These are phyloP conservation scores for Stichopus horrens DNA, from an alignment of 53 echinoderm and acorn worm species.

Conservation along the genomic window DNA sequence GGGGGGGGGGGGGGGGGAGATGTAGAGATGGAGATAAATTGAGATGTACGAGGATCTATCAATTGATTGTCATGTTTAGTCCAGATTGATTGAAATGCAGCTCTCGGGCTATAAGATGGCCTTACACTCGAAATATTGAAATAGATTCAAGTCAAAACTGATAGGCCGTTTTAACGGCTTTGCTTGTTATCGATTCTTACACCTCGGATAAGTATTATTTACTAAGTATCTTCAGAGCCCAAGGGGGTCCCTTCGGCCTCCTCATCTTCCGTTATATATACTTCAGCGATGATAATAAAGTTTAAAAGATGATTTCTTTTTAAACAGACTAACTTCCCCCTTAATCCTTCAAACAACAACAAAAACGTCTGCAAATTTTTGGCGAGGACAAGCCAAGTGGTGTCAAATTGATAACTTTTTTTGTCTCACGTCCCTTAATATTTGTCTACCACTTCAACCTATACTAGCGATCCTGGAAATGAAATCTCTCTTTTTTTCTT, in stretches of 20 bases:
- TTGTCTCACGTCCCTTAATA: no score
- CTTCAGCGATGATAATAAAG: not conserved
- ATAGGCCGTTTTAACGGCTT: not conserved
- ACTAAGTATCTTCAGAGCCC: conserved; percentile 22
- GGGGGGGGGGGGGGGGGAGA: not conserved
- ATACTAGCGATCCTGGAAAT: not conserved
- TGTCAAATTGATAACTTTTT: conserved; percentile 1
- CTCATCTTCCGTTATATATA: not conserved
- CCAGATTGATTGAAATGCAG: conserved; percentile 29
- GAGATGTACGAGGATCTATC: not conserved
- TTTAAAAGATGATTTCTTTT: no score
- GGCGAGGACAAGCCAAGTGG: not conserved
- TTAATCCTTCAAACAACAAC: not conserved
- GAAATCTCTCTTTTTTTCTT: not conserved
- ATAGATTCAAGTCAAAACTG: conserved; percentile 19
- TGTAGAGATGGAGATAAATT: not conserved
- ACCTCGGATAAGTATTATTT: conserved; percentile 24
- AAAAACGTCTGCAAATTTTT: not conserved
- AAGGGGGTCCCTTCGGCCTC: not conserved
- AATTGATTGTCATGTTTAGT: not conserved
- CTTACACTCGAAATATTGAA: conserved; percentile 32
- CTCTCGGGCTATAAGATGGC: conserved; percentile 1
- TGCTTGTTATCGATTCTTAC: not conserved
- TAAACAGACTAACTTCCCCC: not conserved
- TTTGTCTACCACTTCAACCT: not conserved